phyloP scores from a whole-genome alignment of 2,888 invertebrate genomes.

The Salticus scenicus region DNA sequence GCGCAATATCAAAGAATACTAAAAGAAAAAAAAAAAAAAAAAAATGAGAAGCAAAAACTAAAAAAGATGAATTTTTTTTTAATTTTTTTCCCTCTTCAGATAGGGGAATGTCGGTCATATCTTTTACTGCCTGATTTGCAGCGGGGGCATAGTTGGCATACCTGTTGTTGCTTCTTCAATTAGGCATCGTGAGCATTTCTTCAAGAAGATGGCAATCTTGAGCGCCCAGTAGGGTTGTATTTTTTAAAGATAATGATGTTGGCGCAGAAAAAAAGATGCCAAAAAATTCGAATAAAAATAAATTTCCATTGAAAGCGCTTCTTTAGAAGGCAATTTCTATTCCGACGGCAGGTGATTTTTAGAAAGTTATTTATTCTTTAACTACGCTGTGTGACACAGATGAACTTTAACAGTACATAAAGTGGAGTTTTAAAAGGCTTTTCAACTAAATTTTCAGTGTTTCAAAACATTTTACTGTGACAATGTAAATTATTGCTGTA shows the following conservation, averaged over 20 bases:
- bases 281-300: background rate
- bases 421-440: no score
- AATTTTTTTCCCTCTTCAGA: background rate
- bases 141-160: slow-evolving; percentile 46
- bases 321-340: no score
- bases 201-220: slow-evolving; percentile 43
- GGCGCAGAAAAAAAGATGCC: slow-evolving; percentile 5
- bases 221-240: slow-evolving; percentile 38
- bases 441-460: no score
- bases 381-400: no score
- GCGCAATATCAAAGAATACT: background rate
- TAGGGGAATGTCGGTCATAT: slow-evolving; percentile 27
- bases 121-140: slow-evolving; percentile 49
- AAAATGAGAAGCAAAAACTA: background rate
- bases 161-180: slow-evolving; percentile 61
- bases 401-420: no score
- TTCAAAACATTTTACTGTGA: no score
- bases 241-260: slow-evolving; percentile 30
- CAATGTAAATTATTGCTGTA: no score
- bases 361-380: no score
- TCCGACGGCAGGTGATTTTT: no score
- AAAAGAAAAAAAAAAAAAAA: slow-evolving; percentile 1
- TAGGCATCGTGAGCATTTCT: slow-evolving; percentile 48
- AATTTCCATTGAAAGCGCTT: no score
- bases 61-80: background rate